Evolutionary conservation across 1,140 invertebrate genomes (phyloP).

Genomic region (Sycobia sp.): DNA sequence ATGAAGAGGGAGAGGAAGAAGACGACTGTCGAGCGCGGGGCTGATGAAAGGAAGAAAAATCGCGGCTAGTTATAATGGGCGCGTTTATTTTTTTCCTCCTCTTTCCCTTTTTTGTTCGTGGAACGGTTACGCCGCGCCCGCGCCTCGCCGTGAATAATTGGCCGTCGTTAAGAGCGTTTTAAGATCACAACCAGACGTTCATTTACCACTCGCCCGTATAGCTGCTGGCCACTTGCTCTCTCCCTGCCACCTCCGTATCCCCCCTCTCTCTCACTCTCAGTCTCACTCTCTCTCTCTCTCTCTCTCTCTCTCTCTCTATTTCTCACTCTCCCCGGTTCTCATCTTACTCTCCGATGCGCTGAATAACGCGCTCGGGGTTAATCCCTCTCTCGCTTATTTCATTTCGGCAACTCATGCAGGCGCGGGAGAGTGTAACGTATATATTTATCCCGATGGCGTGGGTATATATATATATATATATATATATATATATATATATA

Average conservation of each 20-base stretch:
- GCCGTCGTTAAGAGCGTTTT: slow-evolving; percentile 46
- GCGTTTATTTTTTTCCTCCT: no score
- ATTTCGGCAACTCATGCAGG: slow-evolving; percentile 14
- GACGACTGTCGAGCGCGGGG: no score
- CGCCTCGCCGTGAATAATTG: slow-evolving; percentile 47
- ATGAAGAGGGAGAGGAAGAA: no score
- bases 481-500: no score
- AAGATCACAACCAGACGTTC: slow-evolving; percentile 37
- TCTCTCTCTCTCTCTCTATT: background rate
- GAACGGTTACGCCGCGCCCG: slow-evolving; percentile 39
- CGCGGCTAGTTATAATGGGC: slow-evolving; percentile 43
- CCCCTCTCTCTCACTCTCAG: background rate
- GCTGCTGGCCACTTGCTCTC: background rate
- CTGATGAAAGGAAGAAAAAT: slow-evolving; percentile 33
- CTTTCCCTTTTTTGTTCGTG: no score
- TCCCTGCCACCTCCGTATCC: background rate
- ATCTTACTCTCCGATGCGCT: background rate
- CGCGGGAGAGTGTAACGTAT: no score
- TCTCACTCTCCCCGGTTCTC: slow-evolving; percentile 8
- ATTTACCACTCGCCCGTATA: background rate
- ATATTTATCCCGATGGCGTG: no score
- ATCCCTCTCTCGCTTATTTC: slow-evolving; percentile 3
- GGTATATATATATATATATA: no score
- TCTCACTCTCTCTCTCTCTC: slow-evolving; percentile 32
- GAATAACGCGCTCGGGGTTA: background rate